Percentiles rank a stretch among this genome's conserved stretches.
Evolutionary conservation across 2,113 vertebrate species (phyloP).

Genomic region (Nesoenas mayeri): DNA sequence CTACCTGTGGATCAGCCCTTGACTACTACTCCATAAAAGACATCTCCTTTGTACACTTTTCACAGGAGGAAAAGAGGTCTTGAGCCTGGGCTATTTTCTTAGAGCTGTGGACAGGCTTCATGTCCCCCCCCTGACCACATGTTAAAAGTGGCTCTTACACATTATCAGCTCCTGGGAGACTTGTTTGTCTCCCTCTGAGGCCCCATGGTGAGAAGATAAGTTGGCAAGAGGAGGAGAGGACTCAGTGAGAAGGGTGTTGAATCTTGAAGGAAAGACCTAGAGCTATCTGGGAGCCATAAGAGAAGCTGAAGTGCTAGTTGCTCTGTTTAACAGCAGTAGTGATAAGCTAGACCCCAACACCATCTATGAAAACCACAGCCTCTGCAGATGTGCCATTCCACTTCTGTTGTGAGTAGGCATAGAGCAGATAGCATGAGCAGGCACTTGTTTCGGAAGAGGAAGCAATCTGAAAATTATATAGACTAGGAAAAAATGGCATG

Average conservation of each 20-base stretch:
- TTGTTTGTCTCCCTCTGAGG: slow-evolving; percentile 23
- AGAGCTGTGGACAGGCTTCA: background rate
- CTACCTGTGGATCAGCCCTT: background rate
- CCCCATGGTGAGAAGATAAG: slow-evolving; percentile 21
- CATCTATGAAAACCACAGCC: background rate
- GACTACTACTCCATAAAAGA: background rate
- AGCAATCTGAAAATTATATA: background rate
- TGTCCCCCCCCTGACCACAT: background rate
- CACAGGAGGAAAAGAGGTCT: background rate
- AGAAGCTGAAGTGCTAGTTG: background rate
- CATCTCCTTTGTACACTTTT: background rate
- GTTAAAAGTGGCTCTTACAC: background rate
- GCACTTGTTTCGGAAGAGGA: background rate
- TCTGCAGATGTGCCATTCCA: background rate
- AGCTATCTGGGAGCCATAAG: background rate
- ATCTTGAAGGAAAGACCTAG: background rate
- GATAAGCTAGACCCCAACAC: background rate
- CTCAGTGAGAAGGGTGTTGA: background rate
- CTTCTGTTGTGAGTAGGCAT: background rate
- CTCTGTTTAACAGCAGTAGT: background rate
- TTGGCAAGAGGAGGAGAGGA: background rate
- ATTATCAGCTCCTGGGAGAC: slow-evolving; percentile 29
- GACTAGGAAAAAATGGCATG: background rate
- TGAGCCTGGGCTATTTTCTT: background rate
- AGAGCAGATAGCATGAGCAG: background rate